phyloP scores from a whole-genome alignment of 2,797 vertebrate genomes.

The Ptychobarbus kaznakovi region DNA sequence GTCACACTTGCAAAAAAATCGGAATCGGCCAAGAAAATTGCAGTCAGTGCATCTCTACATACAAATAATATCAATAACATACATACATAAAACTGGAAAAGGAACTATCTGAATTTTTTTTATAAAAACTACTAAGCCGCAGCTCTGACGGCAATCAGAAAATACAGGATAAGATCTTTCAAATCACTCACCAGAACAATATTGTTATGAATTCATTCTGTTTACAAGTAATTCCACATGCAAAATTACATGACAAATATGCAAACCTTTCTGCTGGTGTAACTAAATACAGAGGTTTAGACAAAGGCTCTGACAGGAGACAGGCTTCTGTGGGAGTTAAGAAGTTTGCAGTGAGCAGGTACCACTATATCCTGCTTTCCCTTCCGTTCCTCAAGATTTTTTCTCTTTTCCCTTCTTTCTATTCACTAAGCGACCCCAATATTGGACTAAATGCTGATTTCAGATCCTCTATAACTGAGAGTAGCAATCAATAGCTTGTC shows the following conservation, averaged over 20 bases:
- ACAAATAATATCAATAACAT: too few species aligned
- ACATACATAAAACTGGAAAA: background rate
- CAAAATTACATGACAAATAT: constrained; percentile 11
- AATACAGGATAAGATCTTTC: background rate
- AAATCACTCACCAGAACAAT: background rate
- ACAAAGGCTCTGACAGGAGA: background rate
- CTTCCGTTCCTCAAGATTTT: background rate
- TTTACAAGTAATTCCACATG: constrained; percentile 14
- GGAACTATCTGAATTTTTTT: background rate
- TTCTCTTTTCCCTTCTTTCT: background rate
- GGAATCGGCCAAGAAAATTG: too few species aligned
- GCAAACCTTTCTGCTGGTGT: constrained; percentile 14
- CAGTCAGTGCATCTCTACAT: too few species aligned
- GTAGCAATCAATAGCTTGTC: constrained; percentile 21
- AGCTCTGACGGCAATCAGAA: background rate
- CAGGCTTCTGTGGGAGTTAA: constrained; percentile 14
- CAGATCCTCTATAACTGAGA: background rate
- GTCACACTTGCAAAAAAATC: too few species aligned
- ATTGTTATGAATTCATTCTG: background rate
- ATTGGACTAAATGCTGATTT: background rate
- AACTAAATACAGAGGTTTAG: background rate
- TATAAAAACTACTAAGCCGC: background rate
- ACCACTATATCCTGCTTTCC: background rate
- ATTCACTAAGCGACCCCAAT: background rate
- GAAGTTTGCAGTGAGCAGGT: constrained; percentile 8